Evolutionary conservation across 2,113 vertebrate species (phyloP).

Genomic region (Rhagologus leucostigma): DNA sequence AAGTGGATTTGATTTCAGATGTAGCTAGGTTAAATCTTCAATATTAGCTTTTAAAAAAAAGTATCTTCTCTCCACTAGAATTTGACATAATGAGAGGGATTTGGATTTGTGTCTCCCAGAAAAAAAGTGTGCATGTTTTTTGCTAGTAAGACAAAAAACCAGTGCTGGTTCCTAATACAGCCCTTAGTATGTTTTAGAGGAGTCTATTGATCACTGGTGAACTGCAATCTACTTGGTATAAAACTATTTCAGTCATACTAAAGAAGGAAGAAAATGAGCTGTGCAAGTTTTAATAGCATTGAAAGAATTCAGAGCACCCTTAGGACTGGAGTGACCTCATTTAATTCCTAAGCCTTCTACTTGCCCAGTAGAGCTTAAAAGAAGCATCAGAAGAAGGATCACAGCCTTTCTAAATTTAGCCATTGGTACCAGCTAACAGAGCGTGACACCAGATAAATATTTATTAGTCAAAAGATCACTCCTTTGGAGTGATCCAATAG

Average conservation of each 20-base stretch:
- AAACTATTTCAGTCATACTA: background rate
- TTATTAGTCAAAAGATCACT: background rate
- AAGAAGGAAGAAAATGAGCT: background rate
- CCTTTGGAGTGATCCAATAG: background rate
- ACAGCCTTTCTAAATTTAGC: constrained; percentile 55
- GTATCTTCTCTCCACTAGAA: background rate
- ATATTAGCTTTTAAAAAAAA: background rate
- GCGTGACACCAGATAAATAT: constrained; percentile 27
- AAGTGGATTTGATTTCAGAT: background rate
- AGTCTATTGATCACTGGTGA: background rate
- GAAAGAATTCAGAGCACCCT: constrained; percentile 28
- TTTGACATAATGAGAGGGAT: background rate
- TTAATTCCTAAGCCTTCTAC: constrained; percentile 51
- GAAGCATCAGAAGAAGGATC: constrained; percentile 41
- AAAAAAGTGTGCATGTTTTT: background rate
- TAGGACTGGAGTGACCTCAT: constrained; percentile 39
- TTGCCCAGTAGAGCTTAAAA: constrained; percentile 30
- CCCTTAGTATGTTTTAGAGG: background rate
- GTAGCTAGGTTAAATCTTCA: background rate
- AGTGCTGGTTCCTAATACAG: background rate
- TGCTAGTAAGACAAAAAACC: background rate
- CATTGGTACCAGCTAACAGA: background rate
- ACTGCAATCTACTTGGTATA: background rate
- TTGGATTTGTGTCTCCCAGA: background rate
- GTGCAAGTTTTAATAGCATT: background rate